Percentiles rank a stretch among this genome's conserved stretches.
These are phyloP conservation scores for Pseudomyrmex gracilis DNA, from an alignment of 1,140 invertebrate genomes.

Conservation along the genomic window DNA sequence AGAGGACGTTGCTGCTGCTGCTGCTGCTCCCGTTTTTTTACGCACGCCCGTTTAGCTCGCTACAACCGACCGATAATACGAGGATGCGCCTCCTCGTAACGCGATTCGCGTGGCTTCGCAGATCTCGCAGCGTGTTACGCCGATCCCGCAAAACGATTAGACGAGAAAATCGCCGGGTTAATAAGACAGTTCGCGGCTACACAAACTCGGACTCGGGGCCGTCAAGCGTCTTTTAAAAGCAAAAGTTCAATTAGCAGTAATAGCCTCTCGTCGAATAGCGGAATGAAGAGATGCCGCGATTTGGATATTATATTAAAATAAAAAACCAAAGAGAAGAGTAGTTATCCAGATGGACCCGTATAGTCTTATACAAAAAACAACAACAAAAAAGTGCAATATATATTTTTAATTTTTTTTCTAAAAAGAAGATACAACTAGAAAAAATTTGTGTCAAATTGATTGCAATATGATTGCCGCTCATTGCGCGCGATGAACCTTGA, in stretches of 20 bases:
- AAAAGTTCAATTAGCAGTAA: constrained; percentile 39
- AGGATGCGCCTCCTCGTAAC: constrained; percentile 33
- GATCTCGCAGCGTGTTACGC: not conserved
- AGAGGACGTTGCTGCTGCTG: constrained; percentile 35
- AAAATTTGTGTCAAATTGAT: too few relatives aligned
- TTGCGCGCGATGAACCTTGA: too few relatives aligned
- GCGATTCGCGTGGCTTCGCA: constrained; percentile 3
- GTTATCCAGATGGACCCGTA: too few relatives aligned
- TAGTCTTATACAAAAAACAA: too few relatives aligned
- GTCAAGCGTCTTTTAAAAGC: constrained; percentile 20
- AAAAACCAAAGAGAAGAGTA: too few relatives aligned
- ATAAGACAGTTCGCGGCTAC: constrained; percentile 22
- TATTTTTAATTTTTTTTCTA: too few relatives aligned
- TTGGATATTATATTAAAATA: too few relatives aligned
- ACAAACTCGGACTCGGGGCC: not conserved
- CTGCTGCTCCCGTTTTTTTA: constrained; percentile 50
- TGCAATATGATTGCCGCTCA: too few relatives aligned
- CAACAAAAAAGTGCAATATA: too few relatives aligned
- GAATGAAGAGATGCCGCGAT: too few relatives aligned
- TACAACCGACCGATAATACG: constrained; percentile 26
- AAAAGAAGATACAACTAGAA: too few relatives aligned
- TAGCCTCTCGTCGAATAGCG: too few relatives aligned
- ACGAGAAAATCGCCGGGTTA: constrained; percentile 45
- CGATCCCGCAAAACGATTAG: constrained; percentile 33
- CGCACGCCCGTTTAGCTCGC: constrained; percentile 41